These are phyloP conservation scores for Hylomyscus alleni DNA, from an alignment of 2,797 vertebrate genomes.

Conservation along the genomic window DNA sequence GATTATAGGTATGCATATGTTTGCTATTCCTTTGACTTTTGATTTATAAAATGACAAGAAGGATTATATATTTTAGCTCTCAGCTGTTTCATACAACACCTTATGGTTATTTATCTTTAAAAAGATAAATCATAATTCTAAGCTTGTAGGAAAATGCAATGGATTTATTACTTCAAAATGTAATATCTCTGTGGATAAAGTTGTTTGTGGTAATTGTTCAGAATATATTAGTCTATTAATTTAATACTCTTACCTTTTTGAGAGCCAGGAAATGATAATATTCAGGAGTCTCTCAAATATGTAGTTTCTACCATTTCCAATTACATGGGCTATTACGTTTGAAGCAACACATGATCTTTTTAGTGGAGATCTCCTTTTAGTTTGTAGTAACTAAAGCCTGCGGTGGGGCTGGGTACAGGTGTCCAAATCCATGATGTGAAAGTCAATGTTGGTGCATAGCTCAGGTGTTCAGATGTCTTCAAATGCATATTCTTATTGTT, in stretches of 20 bases:
- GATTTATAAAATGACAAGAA: slow-evolving; percentile 59
- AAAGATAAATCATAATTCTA: neutral
- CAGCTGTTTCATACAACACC: neutral
- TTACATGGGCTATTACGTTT: neutral
- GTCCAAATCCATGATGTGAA: neutral
- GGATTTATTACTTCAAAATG: neutral
- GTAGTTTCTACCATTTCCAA: neutral
- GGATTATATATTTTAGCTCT: neutral
- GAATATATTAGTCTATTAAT: neutral
- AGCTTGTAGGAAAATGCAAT: neutral
- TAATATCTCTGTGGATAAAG: neutral
- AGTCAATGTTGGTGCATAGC: neutral
- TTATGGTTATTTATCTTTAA: slow-evolving; percentile 5
- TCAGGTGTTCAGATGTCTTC: neutral
- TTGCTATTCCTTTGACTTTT: slow-evolving; percentile 19
- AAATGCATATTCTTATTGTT: neutral
- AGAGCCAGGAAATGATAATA: neutral
- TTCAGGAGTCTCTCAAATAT: neutral
- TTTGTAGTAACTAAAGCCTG: neutral
- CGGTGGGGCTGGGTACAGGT: neutral
- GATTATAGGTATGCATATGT: neutral
- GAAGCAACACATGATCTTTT: neutral
- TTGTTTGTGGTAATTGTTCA: slow-evolving; percentile 10
- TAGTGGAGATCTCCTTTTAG: neutral
- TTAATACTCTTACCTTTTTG: neutral